A percentile compares a stretch with the other conserved stretches of the same genome.
Conservation (phyloP, 2,888 invertebrate species). For the Parnassius mnemosyne region DNA sequence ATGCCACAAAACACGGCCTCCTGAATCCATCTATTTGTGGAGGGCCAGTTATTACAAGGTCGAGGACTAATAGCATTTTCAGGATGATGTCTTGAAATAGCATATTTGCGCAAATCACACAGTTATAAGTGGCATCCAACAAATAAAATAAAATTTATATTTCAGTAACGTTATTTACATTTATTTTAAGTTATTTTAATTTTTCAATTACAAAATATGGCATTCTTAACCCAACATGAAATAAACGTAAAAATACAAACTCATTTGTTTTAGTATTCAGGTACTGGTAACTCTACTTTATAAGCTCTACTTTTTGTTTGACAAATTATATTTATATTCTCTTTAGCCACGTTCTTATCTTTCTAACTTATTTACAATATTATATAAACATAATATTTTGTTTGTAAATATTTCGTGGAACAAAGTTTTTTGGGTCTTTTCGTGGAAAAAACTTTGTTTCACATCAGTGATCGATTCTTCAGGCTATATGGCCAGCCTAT, state of each 20-base stretch:
- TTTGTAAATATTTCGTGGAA: too few species aligned
- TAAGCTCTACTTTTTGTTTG: conserved; percentile 79
- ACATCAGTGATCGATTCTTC: too few species aligned
- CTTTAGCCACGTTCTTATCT: conserved; percentile 74
- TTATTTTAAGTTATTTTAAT: conserved; percentile 75
- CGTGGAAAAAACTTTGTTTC: too few species aligned
- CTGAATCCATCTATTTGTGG: too few species aligned
- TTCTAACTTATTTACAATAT: conserved; percentile 55
- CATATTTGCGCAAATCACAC: too few species aligned
- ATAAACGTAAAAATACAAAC: conserved; percentile 80
- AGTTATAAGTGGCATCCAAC: conserved; percentile 1
- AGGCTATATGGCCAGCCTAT: too few species aligned
- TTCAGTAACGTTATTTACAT: conserved; percentile 64
- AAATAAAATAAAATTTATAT: conserved; percentile 34
- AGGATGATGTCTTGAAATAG: too few species aligned
- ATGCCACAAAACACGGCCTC: too few species aligned
- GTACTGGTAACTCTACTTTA: too few species aligned
- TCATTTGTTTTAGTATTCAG: conserved; percentile 67
- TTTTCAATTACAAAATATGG: conserved; percentile 65
- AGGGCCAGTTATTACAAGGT: too few species aligned
- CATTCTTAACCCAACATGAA: conserved; percentile 61
- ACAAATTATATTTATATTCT: conserved; percentile 78
- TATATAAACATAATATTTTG: conserved; percentile 71
- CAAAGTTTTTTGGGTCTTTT: too few species aligned
- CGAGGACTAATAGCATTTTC: too few species aligned